Evolutionary conservation across 2,113 vertebrate species (phyloP), one percentile per base, ranked within the genome.

Genomic region (Anhinga anhinga): DNA sequence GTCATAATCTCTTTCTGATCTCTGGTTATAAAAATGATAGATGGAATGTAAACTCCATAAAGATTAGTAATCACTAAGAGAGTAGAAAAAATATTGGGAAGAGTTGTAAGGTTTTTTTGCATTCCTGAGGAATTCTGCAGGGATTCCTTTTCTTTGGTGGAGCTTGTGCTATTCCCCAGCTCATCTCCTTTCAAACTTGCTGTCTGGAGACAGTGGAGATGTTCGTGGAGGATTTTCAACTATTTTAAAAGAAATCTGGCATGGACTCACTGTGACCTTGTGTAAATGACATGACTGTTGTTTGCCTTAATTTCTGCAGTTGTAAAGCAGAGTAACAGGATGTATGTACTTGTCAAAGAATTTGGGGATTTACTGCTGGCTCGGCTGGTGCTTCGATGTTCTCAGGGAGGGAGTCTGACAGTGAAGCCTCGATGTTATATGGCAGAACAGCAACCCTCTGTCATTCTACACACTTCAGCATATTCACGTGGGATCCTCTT

Each of bases 1-100:
- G 17, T 81, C 30, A 10, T 97, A 97, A 98, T 95, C 96, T 90
- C 81, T 27, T 86, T 93, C 84, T 92, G 83, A 96, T 95, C 96
- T 93, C 76, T 88, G 71, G 88, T 94, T 96, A 96, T 96, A 95
- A 97, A 95, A 96, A 90, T 97, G 95, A 97, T 93, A 82, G 67
- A 80, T 90, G 94, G 96, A 97, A 97, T 96, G 95, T 95, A 97
- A 97, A 96, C 93, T 62, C 90, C 62, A 82, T 91, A 79, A 97
- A 97, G 95, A 97, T 97, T 82, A 95, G 88, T 44, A 87, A 89
- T 30, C 92, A 71, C 78, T 59, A 65, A 77, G 82, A 85, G 80
- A 56, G 58, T 30, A 85, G 86, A 45, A 82, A 92, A 95, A 95
- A 83, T 84, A 95, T 30, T 47, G 72, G 72, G 88, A 72, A 80